Base-by-base conservation (phyloP, 2,888 invertebrate genomes). In the Carcina quercana region DNA sequence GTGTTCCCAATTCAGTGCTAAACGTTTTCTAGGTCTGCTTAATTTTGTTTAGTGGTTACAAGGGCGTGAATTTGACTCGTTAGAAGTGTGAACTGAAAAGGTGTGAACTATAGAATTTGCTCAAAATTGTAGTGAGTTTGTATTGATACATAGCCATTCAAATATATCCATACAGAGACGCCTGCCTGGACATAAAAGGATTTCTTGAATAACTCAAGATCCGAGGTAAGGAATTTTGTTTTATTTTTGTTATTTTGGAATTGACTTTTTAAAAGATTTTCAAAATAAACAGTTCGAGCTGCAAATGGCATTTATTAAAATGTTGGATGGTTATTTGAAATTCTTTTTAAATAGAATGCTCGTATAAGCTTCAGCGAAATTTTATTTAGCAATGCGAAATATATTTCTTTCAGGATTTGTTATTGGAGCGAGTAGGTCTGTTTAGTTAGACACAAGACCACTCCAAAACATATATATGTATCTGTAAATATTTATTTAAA, bases 61-160 rank as follows among this genome's bases (percentile, higher is more conserved):
- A 79, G 74, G 76, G 73, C 72, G 67, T 68, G 61, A 62, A 68
- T 68, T 74, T 69, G 71, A 74, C 75, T 75, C 45, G 60, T 63
- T 56, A 49, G 32, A 59, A 59, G 75, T 76, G 79, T 71, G 72
- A 75, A 76, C 78, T 71, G 50, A 58, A 48, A 53, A 67, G 60
- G 63, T 72, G 75, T 68, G 59, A 65, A 68, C 57, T 53, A 37
- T 49, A 51, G 43, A 56, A 53, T 53, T 57, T 49, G 43, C 48
- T 56, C 47, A 45, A 50, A 53, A 48, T 51, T 42, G 59, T 52
- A 43, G 60, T 55, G 56, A 47, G 50, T 48, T 42, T 37, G 38
- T 45, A 40, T 37, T 15, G 22, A 25, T 15, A 11, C 22, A 32
- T 10, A 21, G 34, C 24, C 22, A 15, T 12, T 25, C 28, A 14